These are phyloP conservation scores for Schlechtendalia chinensis DNA, from an alignment of 1,140 invertebrate species.

Conservation along the genomic window DNA sequence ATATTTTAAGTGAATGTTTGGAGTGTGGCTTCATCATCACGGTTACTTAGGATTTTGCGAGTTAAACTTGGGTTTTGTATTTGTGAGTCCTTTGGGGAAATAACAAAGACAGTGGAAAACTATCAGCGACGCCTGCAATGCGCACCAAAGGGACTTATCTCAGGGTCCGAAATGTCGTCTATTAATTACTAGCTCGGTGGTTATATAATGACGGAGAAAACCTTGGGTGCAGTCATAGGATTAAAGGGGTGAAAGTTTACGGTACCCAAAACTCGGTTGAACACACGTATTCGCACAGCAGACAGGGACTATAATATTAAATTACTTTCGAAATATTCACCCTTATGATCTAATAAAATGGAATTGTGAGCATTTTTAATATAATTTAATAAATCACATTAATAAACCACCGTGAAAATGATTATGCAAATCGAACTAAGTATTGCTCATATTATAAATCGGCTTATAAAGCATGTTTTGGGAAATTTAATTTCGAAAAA, in stretches of 20 bases:
- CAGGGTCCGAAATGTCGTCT: conserved; percentile 29
- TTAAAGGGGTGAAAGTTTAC: conserved; percentile 42
- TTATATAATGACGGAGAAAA: conserved; percentile 8
- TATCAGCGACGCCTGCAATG: conserved; percentile 18
- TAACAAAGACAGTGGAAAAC: conserved; percentile 3
- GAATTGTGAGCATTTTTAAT: not conserved
- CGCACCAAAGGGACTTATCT: conserved; percentile 36
- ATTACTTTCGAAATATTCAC: conserved; percentile 42
- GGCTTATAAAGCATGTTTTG: not conserved
- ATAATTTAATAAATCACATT: conserved; percentile 26
- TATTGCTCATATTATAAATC: too few relatives aligned
- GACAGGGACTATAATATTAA: conserved; percentile 26
- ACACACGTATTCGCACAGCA: not conserved
- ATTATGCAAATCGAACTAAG: not conserved
- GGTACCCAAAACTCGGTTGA: conserved; percentile 15
- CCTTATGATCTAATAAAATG: conserved; percentile 19
- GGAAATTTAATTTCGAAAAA: not conserved
- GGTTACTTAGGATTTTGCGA: not conserved
- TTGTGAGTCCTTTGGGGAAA: conserved; percentile 2
- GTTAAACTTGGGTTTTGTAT: conserved; percentile 29
- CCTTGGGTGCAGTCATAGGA: conserved; percentile 28
- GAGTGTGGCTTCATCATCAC: not conserved
- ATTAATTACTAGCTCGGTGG: conserved; percentile 32
- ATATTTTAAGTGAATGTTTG: conserved; percentile 5
- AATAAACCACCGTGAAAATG: not conserved